Conservation (phyloP, 2,888 invertebrate genomes). For the Latrodectus hesperus region DNA sequence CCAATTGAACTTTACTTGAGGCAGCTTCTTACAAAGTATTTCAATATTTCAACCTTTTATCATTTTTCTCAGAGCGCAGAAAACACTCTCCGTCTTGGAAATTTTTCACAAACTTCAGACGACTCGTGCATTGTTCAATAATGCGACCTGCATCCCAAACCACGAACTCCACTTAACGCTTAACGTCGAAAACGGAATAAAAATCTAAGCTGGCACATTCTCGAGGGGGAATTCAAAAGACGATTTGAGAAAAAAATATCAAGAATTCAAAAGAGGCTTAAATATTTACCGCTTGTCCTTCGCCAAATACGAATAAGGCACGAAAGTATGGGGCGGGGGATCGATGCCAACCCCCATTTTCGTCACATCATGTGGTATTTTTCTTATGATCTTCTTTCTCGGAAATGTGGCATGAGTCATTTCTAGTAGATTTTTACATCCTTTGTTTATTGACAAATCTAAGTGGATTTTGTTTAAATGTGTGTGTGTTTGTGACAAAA, state of each 20-base stretch:
- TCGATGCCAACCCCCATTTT: neutral
- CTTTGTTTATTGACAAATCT: too few relatives aligned
- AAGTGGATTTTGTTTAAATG: too few relatives aligned
- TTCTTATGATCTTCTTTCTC: neutral
- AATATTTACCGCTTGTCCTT: constrained; percentile 55
- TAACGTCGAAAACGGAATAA: constrained; percentile 35
- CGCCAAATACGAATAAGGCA: constrained; percentile 24
- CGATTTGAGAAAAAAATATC: constrained; percentile 39
- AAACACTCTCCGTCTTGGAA: constrained; percentile 1
- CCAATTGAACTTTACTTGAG: too few relatives aligned
- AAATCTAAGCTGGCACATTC: constrained; percentile 39
- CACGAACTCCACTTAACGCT: constrained; percentile 42
- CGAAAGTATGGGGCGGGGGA: neutral
- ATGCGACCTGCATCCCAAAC: constrained; percentile 37
- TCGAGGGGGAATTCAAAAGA: constrained; percentile 50
- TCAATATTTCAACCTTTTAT: constrained; percentile 38
- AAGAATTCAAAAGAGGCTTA: constrained; percentile 12
- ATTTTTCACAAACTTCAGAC: neutral
- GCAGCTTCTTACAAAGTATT: constrained; percentile 9
- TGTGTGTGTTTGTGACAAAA: too few relatives aligned
- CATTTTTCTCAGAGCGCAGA: neutral
- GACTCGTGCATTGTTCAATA: constrained; percentile 41
- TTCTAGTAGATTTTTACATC: too few relatives aligned
- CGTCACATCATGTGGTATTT: neutral
- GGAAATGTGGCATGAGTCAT: too few relatives aligned